These are phyloP conservation scores for Muscidifurax raptorellus DNA, from an alignment of 1,140 invertebrate genomes.

Conservation along the genomic window DNA sequence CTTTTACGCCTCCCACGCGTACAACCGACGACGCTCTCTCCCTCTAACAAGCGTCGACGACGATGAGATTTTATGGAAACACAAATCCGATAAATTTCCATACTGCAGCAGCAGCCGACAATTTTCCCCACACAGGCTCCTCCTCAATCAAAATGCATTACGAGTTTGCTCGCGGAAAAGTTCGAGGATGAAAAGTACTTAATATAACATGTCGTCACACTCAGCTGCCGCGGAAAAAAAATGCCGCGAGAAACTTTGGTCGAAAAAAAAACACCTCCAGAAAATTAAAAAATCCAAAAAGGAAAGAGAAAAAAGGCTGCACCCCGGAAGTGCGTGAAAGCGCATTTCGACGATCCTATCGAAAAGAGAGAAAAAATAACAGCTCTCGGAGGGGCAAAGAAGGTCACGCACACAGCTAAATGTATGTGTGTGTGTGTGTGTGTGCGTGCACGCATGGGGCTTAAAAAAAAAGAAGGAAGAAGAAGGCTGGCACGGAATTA, in stretches of 20 bases:
- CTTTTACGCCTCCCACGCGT: background rate
- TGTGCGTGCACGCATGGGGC: background rate
- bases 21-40: background rate
- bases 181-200: no score
- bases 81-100: constrained; percentile 14
- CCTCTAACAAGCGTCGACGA: background rate
- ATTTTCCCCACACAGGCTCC: background rate
- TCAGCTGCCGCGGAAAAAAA: no score
- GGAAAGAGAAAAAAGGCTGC: no score
- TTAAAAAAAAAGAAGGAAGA: constrained; percentile 22
- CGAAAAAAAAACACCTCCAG: no score
- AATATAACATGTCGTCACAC: no score
- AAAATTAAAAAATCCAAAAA: no score
- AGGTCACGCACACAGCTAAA: background rate
- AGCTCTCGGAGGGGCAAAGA: background rate
- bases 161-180: no score
- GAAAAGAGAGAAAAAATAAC: background rate
- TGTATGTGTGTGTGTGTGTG: background rate
- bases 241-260: no score
- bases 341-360: background rate
- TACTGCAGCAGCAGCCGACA: background rate
- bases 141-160: background rate
- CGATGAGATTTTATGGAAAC: constrained; percentile 16
- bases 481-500: background rate
- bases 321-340: no score